Percentiles rank a stretch among this genome's conserved stretches.
phyloP scores from a whole-genome alignment of 2,888 invertebrate species.

The Synergus laeviventris region DNA sequence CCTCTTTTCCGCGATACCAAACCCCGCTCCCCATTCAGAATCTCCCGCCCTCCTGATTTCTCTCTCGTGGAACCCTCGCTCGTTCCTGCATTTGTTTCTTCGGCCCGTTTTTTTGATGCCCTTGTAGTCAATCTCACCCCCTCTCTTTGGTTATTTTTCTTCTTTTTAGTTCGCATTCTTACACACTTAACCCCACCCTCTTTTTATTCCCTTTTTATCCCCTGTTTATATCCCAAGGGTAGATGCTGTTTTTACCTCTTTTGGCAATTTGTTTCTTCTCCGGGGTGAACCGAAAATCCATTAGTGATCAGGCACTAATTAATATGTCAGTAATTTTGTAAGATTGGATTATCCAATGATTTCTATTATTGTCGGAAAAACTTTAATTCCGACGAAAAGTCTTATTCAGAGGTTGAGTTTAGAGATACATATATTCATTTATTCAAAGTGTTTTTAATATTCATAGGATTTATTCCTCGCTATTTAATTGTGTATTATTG shows the following conservation, averaged over 20 bases:
- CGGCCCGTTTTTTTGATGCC: conserved; percentile 35
- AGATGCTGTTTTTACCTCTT: background rate
- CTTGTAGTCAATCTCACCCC: conserved; percentile 15
- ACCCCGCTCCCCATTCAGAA: conserved; percentile 15
- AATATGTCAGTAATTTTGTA: too few species aligned
- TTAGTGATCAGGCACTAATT: background rate
- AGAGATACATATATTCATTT: too few species aligned
- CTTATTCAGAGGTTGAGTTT: background rate
- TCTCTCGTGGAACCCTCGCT: conserved; percentile 45
- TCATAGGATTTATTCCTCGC: background rate
- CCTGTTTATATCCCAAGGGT: conserved; percentile 8
- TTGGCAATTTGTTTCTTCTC: background rate
- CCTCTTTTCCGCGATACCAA: conserved; percentile 44
- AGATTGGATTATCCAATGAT: too few species aligned
- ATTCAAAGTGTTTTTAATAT: background rate
- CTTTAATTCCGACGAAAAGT: background rate
- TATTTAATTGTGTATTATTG: too few species aligned
- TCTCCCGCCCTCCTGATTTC: conserved; percentile 41
- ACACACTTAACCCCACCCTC: background rate
- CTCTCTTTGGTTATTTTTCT: conserved; percentile 48
- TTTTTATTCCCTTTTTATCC: background rate
- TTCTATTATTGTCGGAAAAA: too few species aligned
- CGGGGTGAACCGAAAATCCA: background rate
- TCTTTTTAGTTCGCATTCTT: conserved; percentile 46
- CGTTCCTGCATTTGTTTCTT: conserved; percentile 51